phyloP scores from a whole-genome alignment of 1,140 invertebrate genomes.

The Bacillus rossius region DNA sequence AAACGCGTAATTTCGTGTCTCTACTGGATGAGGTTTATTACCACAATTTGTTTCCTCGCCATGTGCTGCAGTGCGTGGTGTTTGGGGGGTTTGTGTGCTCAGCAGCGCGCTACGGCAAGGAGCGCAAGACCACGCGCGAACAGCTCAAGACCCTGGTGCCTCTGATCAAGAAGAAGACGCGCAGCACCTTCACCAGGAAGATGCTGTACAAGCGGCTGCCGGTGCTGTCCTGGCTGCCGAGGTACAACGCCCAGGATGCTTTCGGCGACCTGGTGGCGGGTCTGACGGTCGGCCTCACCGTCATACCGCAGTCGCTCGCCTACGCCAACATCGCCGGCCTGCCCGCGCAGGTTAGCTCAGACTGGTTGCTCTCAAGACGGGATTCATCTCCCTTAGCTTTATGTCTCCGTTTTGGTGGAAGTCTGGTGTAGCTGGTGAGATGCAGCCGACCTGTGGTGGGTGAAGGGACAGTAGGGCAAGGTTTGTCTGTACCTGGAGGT shows the following conservation, averaged over 20 bases:
- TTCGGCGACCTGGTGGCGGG: slow-evolving; percentile 76
- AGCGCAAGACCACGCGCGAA: background rate
- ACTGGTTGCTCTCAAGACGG: too few relatives aligned
- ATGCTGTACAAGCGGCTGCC: slow-evolving; percentile 64
- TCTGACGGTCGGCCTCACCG: slow-evolving; percentile 73
- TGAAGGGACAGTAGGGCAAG: too few relatives aligned
- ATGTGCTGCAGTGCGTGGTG: too few relatives aligned
- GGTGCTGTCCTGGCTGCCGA: slow-evolving; percentile 64
- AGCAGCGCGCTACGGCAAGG: background rate
- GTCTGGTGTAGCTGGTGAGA: too few relatives aligned
- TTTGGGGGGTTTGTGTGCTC: too few relatives aligned
- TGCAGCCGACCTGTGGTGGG: too few relatives aligned
- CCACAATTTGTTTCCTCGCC: too few relatives aligned
- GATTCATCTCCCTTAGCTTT: too few relatives aligned
- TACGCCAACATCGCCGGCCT: slow-evolving; percentile 77
- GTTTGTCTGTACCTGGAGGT: too few relatives aligned
- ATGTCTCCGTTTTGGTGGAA: too few relatives aligned
- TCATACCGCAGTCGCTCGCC: slow-evolving; percentile 78
- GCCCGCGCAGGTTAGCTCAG: slow-evolving; percentile 62
- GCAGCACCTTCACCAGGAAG: slow-evolving; percentile 51
- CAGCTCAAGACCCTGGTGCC: slow-evolving; percentile 15
- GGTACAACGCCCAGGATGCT: slow-evolving; percentile 53
- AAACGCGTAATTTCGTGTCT: too few relatives aligned
- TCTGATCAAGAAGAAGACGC: slow-evolving; percentile 38
- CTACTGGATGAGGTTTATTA: too few relatives aligned